A percentile compares a stretch with the other conserved stretches of the same genome.
phyloP scores from a whole-genome alignment of 2,888 invertebrate species.

The Eupsilia transversa region DNA sequence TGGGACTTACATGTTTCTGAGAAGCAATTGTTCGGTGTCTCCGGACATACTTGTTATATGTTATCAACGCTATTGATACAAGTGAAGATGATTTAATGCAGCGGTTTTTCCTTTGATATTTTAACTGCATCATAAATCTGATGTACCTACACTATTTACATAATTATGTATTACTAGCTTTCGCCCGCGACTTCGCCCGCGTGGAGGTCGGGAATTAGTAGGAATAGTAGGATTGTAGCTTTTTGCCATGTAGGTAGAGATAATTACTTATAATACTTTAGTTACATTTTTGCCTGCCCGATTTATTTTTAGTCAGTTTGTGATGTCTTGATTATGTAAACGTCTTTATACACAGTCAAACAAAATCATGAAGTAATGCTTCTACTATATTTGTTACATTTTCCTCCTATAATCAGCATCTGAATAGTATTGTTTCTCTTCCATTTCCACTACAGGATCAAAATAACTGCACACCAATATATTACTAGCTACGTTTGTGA shows the following conservation, averaged over 20 bases:
- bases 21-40: slow-evolving; percentile 50
- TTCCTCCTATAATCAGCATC: not conserved
- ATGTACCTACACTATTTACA: not conserved
- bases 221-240: no score
- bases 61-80: slow-evolving; percentile 45
- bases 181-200: no score
- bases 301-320: not conserved
- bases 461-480: slow-evolving; percentile 39
- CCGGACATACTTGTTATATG: slow-evolving; percentile 38
- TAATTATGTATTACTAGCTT: slow-evolving; percentile 9
- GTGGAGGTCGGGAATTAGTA: no score
- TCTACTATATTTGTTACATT: not conserved
- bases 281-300: not conserved
- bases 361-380: not conserved
- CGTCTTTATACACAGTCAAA: not conserved
- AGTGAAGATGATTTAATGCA: slow-evolving; percentile 34
- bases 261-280: not conserved
- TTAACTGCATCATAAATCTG: slow-evolving; percentile 5
- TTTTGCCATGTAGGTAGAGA: not conserved
- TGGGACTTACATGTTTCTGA: slow-evolving; percentile 42
- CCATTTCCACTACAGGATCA: slow-evolving; percentile 23
- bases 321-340: not conserved
- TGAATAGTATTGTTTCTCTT: slow-evolving; percentile 26
- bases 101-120: slow-evolving; percentile 13
- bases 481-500: slow-evolving; percentile 23